A percentile compares a stretch with the other conserved stretches of the same genome.
Evolutionary conservation across 2,113 vertebrate genomes (phyloP).

Genomic region (Cynopterus brachyotis): DNA sequence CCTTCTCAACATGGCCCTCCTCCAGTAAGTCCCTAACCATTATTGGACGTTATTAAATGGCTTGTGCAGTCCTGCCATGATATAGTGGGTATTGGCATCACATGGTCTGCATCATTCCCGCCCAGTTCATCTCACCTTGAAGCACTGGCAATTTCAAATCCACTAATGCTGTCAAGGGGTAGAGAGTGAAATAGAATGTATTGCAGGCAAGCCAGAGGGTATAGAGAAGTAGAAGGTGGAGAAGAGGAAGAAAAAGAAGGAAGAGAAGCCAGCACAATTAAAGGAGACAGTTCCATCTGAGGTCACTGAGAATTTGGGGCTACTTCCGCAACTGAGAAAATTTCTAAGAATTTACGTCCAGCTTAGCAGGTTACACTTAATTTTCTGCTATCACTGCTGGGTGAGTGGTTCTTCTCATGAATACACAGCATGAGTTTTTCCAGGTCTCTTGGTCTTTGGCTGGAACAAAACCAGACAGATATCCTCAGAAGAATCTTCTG

Average conservation of each 20-base stretch:
- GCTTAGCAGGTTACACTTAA: not conserved
- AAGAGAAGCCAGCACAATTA: not conserved
- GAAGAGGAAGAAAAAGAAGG: not conserved
- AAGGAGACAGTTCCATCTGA: not conserved
- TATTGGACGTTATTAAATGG: not conserved
- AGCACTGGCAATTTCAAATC: not conserved
- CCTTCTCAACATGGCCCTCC: not conserved
- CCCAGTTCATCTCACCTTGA: not conserved
- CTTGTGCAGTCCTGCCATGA: not conserved
- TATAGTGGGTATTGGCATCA: no score
- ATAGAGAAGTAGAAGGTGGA: not conserved
- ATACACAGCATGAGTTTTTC: not conserved
- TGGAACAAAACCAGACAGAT: not conserved
- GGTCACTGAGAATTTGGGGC: not conserved
- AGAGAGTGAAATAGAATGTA: not conserved
- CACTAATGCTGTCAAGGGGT: not conserved
- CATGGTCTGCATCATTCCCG: not conserved
- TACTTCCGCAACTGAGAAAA: not conserved
- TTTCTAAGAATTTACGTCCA: not conserved
- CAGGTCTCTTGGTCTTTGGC: not conserved
- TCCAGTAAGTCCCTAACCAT: not conserved
- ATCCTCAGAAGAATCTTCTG: not conserved
- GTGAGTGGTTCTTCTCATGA: not conserved
- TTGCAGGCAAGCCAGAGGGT: not conserved
- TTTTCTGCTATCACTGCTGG: not conserved